These are phyloP conservation scores for Aulostomus chinensis DNA, from an alignment of 2,797 vertebrate genomes.

Conservation along the genomic window DNA sequence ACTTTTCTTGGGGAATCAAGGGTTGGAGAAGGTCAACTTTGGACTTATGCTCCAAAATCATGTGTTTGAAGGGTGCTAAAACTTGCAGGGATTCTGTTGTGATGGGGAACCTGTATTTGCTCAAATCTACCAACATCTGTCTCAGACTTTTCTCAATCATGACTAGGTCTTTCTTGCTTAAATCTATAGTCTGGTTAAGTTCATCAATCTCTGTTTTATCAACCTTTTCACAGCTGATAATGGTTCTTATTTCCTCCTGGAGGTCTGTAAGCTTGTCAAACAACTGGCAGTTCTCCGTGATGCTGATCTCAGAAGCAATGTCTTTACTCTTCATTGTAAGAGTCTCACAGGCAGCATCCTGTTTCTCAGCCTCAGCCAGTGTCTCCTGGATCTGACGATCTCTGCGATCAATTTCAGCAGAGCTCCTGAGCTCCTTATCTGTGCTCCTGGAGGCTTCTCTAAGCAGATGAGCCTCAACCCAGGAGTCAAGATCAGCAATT, in stretches of 20 bases:
- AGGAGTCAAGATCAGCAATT: conserved; percentile 82
- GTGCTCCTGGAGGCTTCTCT: conserved; percentile 53
- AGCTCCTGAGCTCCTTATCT: conserved; percentile 50
- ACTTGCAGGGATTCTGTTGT: conserved; percentile 64
- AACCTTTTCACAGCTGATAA: conserved; percentile 56
- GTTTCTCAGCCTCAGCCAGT: conserved; percentile 77
- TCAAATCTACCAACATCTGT: conserved; percentile 70
- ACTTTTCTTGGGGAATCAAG: conserved; percentile 62
- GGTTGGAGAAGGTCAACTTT: conserved; percentile 67
- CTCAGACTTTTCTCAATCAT: conserved; percentile 67
- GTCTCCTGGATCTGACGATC: conserved; percentile 71
- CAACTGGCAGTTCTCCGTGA: conserved; percentile 69
- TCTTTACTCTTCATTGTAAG: conserved; percentile 78
- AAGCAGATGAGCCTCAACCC: conserved; percentile 75
- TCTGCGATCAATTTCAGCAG: conserved; percentile 70
- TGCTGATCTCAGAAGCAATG: conserved; percentile 70
- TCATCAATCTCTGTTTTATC: conserved; percentile 68
- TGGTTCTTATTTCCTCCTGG: conserved; percentile 66
- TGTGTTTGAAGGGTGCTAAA: conserved; percentile 63
- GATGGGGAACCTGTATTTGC: conserved; percentile 67
- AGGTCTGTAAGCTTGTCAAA: conserved; percentile 67
- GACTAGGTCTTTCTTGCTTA: conserved; percentile 49
- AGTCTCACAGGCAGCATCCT: conserved; percentile 74
- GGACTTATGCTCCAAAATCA: conserved; percentile 70
- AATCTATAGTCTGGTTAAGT: conserved; percentile 44